Conservation (phyloP, 2,797 vertebrate genomes). For the Sternarchorhynchus goeldii region DNA sequence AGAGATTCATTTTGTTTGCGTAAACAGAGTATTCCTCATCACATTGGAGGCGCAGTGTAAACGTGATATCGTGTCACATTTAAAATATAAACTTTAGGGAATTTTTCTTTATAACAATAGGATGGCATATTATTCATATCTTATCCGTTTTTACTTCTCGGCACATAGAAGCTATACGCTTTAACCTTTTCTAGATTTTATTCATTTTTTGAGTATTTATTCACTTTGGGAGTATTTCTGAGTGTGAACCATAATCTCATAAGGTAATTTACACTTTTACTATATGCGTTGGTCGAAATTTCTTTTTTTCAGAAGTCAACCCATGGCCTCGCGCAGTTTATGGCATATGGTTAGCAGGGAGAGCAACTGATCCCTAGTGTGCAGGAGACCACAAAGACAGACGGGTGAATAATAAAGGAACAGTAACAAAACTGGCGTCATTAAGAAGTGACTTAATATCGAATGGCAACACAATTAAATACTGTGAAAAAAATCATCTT, state of each 20-base stretch:
- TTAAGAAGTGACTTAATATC: neutral
- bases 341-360: constrained; percentile 78
- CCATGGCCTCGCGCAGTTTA: neutral
- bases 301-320: neutral
- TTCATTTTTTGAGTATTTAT: too few relatives aligned
- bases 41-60: too few relatives aligned
- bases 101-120: too few relatives aligned
- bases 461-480: neutral
- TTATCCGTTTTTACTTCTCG: too few relatives aligned
- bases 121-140: too few relatives aligned
- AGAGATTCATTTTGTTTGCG: too few relatives aligned
- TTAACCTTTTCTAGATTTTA: too few relatives aligned
- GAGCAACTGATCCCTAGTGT: constrained; percentile 74
- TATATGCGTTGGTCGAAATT: neutral
- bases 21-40: too few relatives aligned
- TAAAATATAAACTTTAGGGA: too few relatives aligned
- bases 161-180: too few relatives aligned
- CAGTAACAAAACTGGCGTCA: neutral
- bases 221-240: neutral
- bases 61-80: too few relatives aligned
- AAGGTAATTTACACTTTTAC: neutral
- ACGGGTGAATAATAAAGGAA: constrained; percentile 22
- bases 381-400: constrained; percentile 54
- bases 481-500: constrained; percentile 56
- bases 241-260: neutral